Evolutionary conservation across 2,888 invertebrate species (phyloP), one percentile per base, ranked within the genome.

Genomic region (Idaea aversata): DNA sequence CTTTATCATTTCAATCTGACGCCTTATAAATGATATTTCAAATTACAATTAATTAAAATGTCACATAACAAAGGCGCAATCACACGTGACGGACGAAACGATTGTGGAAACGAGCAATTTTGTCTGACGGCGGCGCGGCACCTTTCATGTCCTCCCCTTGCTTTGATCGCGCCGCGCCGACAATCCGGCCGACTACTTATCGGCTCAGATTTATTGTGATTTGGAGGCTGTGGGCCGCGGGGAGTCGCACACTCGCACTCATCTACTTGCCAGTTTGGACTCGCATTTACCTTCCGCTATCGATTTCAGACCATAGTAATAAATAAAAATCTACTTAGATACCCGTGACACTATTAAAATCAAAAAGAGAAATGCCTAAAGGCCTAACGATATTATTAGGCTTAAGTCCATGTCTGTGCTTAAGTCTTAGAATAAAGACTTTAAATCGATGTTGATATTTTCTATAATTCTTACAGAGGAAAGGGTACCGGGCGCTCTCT

Each of bases 191-290:
- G 88, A 86, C 91, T 91, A 91, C 92, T 93, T 93, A 93, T 93
- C 92, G 91, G 88, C 84, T 89, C 90, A 88, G 92, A 93, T 93
- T 93, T 93, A 93, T 92, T 91, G 91, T 92, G 91, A 90, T 90
- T 90, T 83, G 87, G 89, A 88, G 86, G 86, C 88, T 87, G 86
- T 79, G 85, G 81, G 77, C 82, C 77, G 80, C 83, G 83, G 86
- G 86, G 87, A 86, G 85, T 84, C 47, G 47, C 47, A 75, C 74
- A 72, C 73, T 70, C 70, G 77, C 77, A 74, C 77, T 68, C 73
- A 65, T 66, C 79, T 76, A 76, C 83, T 80, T 79, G 76, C 75
- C 75, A 82, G 81, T 81, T 81, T 80, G 79, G 80, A 82, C 81
- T 82, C 80, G 81, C 81, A 79, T 80, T 77, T 73, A 72, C 76